Evolutionary conservation across 2,797 vertebrate species (phyloP).

Genomic region (Natrix natrix): DNA sequence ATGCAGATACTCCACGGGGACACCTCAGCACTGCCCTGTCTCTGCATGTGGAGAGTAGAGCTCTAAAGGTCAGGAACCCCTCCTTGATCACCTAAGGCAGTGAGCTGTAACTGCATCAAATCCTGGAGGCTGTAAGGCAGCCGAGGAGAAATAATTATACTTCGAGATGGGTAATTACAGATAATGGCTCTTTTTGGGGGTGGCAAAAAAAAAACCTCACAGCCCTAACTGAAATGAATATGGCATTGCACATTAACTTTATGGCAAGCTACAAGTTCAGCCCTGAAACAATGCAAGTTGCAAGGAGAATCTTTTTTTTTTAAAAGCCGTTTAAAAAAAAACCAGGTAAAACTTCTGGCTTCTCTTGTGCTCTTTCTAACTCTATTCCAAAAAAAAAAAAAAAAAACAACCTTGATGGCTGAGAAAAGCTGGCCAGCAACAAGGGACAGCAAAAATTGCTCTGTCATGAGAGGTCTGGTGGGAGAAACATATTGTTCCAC

Average conservation of each 20-base stretch:
- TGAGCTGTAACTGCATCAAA: slow-evolving; percentile 63
- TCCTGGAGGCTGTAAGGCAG: slow-evolving; percentile 66
- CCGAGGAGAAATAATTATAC: slow-evolving; percentile 71
- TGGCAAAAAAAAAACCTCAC: slow-evolving; percentile 66
- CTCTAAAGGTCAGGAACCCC: slow-evolving; percentile 63
- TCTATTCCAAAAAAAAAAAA: background rate
- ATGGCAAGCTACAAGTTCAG: slow-evolving; percentile 68
- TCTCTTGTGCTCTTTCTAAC: background rate
- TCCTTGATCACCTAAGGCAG: slow-evolving; percentile 64
- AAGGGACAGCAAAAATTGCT: slow-evolving; percentile 68
- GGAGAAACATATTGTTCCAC: slow-evolving; percentile 82
- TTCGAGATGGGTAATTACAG: slow-evolving; percentile 76
- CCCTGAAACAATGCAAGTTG: slow-evolving; percentile 50
- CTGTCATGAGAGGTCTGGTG: slow-evolving; percentile 65
- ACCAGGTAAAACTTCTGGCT: accelerated
- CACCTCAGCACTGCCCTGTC: slow-evolving; percentile 1
- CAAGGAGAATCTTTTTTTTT: slow-evolving; percentile 5
- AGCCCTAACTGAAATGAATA: slow-evolving; percentile 65
- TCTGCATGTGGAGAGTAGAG: slow-evolving; percentile 45
- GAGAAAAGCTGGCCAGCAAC: slow-evolving; percentile 41
- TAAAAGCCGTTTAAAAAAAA: background rate
- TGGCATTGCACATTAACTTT: slow-evolving; percentile 76
- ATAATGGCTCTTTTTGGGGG: slow-evolving; percentile 72
- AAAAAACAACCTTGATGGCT: slow-evolving; percentile 15
- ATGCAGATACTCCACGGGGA: background rate